Percentiles rank a stretch among this genome's conserved stretches.
Conservation (phyloP, 2,888 invertebrate genomes). For the Adelognathus sp. region DNA sequence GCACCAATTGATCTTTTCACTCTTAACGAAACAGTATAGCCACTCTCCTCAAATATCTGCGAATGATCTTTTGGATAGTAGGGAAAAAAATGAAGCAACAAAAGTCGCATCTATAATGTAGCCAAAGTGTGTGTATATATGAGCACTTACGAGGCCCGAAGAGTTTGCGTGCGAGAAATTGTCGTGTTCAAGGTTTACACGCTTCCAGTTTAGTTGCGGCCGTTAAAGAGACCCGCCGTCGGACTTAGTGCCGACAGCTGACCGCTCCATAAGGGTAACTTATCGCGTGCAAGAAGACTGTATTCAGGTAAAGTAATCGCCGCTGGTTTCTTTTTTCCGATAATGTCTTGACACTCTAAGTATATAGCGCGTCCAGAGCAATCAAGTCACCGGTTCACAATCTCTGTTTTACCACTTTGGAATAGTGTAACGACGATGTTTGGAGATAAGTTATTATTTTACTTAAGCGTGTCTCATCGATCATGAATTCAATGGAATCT, state of each 20-base stretch:
- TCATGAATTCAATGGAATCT: background rate
- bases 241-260: constrained; percentile 69
- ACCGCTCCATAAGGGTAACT: constrained; percentile 61
- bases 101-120: background rate
- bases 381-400: background rate
- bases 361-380: background rate
- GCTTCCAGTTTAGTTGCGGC: constrained; percentile 25
- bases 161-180: constrained; percentile 46
- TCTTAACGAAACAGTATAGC: constrained; percentile 44
- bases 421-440: background rate
- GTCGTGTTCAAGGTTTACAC: constrained; percentile 30
- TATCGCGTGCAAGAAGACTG: constrained; percentile 20
- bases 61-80: background rate
- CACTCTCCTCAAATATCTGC: background rate
- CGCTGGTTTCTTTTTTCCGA: background rate
- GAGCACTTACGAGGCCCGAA: background rate
- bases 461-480: background rate
- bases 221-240: constrained; percentile 54
- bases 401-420: background rate
- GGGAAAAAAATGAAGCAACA: background rate
- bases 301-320: constrained; percentile 7
- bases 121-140: background rate
- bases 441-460: background rate
- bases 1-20: background rate
- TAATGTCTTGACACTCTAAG: background rate